phyloP scores from a whole-genome alignment of 2,113 vertebrate genomes.

The Rhabdornis inornatus region DNA sequence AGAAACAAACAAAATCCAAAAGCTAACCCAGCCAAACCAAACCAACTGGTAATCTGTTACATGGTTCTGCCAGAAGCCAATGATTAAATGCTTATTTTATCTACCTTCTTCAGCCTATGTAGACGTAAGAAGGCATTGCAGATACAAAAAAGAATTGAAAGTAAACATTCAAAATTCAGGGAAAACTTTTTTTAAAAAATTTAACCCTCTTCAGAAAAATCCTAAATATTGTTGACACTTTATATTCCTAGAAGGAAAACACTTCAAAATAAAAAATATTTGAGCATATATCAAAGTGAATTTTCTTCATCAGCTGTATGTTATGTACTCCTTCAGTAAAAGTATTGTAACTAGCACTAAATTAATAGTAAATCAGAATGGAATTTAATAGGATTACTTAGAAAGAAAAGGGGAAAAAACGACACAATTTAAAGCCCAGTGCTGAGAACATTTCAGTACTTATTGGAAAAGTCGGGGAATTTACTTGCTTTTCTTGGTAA shows the following conservation, averaged over 20 bases:
- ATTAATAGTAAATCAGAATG: neutral
- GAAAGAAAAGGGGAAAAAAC: neutral
- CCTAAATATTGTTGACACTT: neutral
- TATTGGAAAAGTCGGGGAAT: neutral
- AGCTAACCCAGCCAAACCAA: neutral
- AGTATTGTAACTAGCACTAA: neutral
- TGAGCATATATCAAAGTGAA: neutral
- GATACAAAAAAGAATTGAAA: neutral
- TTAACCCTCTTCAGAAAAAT: neutral
- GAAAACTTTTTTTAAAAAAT: neutral
- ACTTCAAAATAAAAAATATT: neutral
- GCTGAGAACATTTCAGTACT: neutral
- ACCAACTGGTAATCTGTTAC: accelerated
- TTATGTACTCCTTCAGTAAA: neutral
- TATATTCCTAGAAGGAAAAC: neutral
- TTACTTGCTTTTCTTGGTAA: neutral
- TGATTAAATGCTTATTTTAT: neutral
- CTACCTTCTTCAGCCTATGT: neutral
- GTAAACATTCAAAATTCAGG: neutral
- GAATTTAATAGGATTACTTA: neutral
- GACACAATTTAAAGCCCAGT: neutral
- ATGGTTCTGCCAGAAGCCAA: neutral
- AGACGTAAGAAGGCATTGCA: neutral
- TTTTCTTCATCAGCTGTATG: neutral
- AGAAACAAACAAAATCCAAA: neutral